Base-by-base conservation (phyloP, 1,140 invertebrate genomes). In the Zaprionus kolodkinae region DNA sequence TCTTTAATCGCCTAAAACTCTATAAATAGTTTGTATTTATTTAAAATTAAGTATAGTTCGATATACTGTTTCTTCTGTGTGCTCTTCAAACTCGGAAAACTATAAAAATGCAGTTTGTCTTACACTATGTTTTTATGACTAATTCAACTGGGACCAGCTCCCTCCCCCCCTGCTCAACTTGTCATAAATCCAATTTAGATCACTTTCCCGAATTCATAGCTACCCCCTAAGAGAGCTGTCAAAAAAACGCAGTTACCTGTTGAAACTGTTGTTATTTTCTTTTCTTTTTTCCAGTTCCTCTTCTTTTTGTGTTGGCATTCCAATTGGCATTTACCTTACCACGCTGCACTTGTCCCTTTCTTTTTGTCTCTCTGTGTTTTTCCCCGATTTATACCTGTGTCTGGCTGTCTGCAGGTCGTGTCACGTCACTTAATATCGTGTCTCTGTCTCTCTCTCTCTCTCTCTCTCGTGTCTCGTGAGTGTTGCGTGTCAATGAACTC, bases 401-500 rank as follows among this genome's bases (percentile, higher is more conserved):
- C 33, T 35, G 33, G 27, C 15, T 60, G 52, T 52, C 52, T 66
- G 55, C 27, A 17, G 63, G 45, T 62, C 56, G 59, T 70, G 66
- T 56, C 65, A 70, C 72, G 71, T 17, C 56, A 17, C 13, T 65
- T 64, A 57, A 54, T 72, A 36, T 72, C 68, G 62, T 40, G 15
- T 54, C 40, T 73, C 75, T n/a, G n/a, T n/a, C n/a, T n/a, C n/a
- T n/a, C n/a, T n/a, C n/a, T n/a, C n/a, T n/a, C n/a, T n/a, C n/a
- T n/a, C n/a, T n/a, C n/a, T 21, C 21, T 72, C 68, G 62, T 40
- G 15, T 54, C 40, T 73, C 75, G 75, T 78, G 83, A 73, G 67
- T 9, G 15, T 61, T 69, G 78, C 74, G 85, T 90, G 85, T 89
- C 85, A 89, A 90, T 89, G 85, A 89, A 89, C 85, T 81, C 76